phyloP scores from a whole-genome alignment of 2,888 invertebrate species.

The Scaptomyza parva region DNA sequence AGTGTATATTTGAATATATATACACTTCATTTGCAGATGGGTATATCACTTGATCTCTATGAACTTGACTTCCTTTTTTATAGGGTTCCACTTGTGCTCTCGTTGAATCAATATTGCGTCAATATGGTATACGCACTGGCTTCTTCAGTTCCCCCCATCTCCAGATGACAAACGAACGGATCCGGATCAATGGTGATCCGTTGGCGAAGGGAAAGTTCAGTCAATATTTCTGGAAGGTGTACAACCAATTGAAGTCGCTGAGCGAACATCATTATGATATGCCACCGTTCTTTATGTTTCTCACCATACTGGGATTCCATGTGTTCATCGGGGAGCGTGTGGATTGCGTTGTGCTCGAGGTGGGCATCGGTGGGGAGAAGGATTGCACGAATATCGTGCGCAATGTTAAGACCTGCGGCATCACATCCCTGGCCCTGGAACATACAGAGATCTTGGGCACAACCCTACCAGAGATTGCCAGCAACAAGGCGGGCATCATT shows the following conservation, averaged over 20 bases:
- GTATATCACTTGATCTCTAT: not conserved
- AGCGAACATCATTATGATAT: constrained; percentile 89
- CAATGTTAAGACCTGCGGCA: constrained; percentile 93
- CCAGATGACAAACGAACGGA: constrained; percentile 95
- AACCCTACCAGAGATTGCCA: constrained; percentile 95
- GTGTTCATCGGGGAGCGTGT: constrained; percentile 94
- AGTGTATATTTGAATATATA: not conserved
- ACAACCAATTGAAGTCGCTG: constrained; percentile 86
- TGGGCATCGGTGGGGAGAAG: constrained; percentile 97
- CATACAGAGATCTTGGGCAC: constrained; percentile 93
- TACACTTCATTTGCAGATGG: not conserved
- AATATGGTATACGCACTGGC: constrained; percentile 94
- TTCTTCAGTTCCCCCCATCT: constrained; percentile 99
- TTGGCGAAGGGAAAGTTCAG: constrained; percentile 91
- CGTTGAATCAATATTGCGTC: constrained; percentile 94
- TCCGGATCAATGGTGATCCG: constrained; percentile 93
- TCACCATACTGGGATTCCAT: constrained; percentile 96
- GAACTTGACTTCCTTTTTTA: constrained; percentile 22
- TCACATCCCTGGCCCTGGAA: constrained; percentile 95
- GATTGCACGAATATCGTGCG: constrained; percentile 97
- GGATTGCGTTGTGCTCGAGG: constrained; percentile 97
- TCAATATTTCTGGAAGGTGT: constrained; percentile 92
- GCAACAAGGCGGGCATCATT: constrained; percentile 98
- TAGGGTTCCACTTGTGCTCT: constrained; percentile 96
- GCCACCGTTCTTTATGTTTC: constrained; percentile 97